Evolutionary conservation across 2,113 vertebrate genomes (phyloP).

Genomic region (Dicaeum eximium): DNA sequence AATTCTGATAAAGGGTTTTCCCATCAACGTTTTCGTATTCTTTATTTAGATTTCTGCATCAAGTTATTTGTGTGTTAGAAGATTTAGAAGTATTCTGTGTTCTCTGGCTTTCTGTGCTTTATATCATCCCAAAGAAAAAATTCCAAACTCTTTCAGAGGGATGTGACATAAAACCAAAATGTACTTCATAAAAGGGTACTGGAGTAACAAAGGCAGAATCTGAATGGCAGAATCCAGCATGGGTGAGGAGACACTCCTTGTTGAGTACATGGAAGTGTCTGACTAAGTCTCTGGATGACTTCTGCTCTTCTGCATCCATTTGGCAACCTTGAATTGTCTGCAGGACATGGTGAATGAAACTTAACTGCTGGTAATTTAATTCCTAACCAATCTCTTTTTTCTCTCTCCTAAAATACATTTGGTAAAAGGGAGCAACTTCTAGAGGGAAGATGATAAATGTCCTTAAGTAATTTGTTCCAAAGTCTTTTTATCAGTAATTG

Average conservation of each 20-base stretch:
- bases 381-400: background rate
- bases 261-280: background rate
- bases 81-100: background rate
- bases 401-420: background rate
- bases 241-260: background rate
- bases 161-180: background rate
- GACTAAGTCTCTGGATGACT: background rate
- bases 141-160: background rate
- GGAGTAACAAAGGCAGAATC: background rate
- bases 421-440: background rate
- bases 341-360: background rate
- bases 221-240: background rate
- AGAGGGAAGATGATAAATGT: background rate
- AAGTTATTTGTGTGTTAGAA: background rate
- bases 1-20: background rate
- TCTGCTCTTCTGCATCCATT: background rate
- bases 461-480: background rate
- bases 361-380: background rate
- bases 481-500: background rate
- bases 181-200: accelerated
- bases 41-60: background rate
- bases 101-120: background rate
- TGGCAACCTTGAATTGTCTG: background rate
- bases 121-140: background rate
- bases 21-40: background rate